phyloP scores from a whole-genome alignment of 2,113 vertebrate genomes.

The Steatornis caripensis region DNA sequence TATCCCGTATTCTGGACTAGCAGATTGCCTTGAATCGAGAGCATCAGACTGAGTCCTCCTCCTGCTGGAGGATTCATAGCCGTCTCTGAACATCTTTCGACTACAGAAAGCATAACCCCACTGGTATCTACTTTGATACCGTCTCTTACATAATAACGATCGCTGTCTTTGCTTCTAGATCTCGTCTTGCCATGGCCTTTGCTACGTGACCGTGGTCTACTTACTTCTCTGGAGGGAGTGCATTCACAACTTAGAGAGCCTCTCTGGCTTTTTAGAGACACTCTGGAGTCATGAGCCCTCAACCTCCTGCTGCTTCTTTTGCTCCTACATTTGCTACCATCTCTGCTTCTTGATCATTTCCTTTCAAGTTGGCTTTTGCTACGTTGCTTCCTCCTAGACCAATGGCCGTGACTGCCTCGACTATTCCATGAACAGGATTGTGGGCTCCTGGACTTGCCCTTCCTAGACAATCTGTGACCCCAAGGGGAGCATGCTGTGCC shows the following conservation, averaged over 20 bases:
- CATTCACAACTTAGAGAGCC: conserved; percentile 71
- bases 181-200: conserved; percentile 69
- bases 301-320: conserved; percentile 70
- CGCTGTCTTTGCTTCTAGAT: conserved; percentile 72
- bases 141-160: conserved; percentile 68
- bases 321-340: conserved; percentile 64
- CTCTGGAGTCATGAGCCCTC: conserved; percentile 66
- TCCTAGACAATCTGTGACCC: conserved; percentile 27
- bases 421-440: conserved; percentile 60
- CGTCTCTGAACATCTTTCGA: conserved; percentile 65
- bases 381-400: conserved; percentile 55
- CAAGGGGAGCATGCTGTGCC: conserved; percentile 54
- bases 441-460: conserved; percentile 60
- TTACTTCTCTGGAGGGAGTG: conserved; percentile 60
- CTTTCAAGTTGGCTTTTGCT: conserved; percentile 61
- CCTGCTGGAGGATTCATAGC: conserved; percentile 69
- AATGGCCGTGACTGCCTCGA: conserved; percentile 41
- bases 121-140: conserved; percentile 65
- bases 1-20: conserved; percentile 69
- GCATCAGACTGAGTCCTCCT: conserved; percentile 59
- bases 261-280: conserved; percentile 71
- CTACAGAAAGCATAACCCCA: conserved; percentile 78
- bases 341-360: conserved; percentile 72
- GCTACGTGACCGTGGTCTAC: conserved; percentile 73
- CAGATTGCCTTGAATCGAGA: conserved; percentile 73